These are phyloP conservation scores for Capromys pilorides DNA, from an alignment of 2,797 vertebrate genomes.

Conservation along the genomic window DNA sequence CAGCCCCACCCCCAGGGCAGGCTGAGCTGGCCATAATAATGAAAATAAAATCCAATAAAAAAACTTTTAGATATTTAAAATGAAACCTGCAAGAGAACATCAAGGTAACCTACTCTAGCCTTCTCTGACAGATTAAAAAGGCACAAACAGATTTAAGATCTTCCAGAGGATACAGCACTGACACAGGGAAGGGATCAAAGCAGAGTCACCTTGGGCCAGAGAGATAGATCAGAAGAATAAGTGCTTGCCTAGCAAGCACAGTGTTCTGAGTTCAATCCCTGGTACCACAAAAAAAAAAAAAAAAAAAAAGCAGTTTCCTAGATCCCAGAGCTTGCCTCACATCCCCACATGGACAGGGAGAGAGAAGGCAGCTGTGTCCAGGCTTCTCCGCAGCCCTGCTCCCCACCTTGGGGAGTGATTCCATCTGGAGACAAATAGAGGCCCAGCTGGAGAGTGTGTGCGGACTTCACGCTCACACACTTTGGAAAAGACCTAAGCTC, in stretches of 20 bases:
- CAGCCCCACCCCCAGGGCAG: no score
- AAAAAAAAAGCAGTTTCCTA: no score
- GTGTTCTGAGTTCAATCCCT: no score
- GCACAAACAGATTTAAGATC: not conserved
- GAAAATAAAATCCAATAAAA: no score
- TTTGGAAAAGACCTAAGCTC: not conserved
- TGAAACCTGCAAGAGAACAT: conserved; percentile 9
- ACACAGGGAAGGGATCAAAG: not conserved
- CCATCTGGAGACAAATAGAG: not conserved
- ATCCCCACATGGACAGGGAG: not conserved
- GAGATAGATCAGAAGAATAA: no score
- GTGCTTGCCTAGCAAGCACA: no score
- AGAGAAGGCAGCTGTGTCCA: not conserved
- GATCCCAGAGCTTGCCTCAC: not conserved
- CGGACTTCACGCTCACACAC: not conserved
- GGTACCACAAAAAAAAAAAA: no score
- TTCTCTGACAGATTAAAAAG: not conserved
- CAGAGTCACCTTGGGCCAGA: no score
- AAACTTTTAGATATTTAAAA: conserved; percentile 54
- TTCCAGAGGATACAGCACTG: not conserved
- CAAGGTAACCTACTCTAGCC: not conserved
- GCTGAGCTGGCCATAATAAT: no score
- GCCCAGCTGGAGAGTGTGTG: not conserved
- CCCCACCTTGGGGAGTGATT: not conserved
- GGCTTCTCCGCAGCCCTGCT: not conserved